Percentiles rank a stretch among this genome's conserved stretches.
Conservation (phyloP, 2,888 invertebrate genomes). For the Danaus chrysippus region DNA sequence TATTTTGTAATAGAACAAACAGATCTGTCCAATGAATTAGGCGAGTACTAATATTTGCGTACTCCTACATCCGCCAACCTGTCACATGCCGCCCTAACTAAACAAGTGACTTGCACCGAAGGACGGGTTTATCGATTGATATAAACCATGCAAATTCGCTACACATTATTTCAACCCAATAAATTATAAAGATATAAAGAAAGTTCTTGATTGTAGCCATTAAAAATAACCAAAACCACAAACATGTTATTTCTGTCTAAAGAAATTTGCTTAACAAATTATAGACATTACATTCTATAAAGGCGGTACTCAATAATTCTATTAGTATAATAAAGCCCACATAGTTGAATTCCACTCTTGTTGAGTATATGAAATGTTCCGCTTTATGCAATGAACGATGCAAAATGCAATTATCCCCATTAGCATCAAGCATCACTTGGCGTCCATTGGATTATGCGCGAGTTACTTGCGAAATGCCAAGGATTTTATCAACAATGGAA, state of each 20-base stretch:
- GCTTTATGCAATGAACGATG: constrained; percentile 24
- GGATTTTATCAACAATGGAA: constrained; percentile 20
- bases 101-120: constrained; percentile 66
- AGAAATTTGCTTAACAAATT: too few species aligned
- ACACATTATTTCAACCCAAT: constrained; percentile 2
- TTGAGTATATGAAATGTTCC: constrained; percentile 23
- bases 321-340: background rate
- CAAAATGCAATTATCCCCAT: constrained; percentile 39
- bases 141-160: constrained; percentile 13
- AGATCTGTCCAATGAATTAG: constrained; percentile 56
- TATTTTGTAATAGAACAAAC: constrained; percentile 65
- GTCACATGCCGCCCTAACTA: constrained; percentile 46
- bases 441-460: constrained; percentile 35
- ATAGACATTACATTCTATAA: too few species aligned
- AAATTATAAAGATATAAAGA: background rate
- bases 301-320: too few species aligned
- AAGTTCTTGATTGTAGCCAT: too few species aligned
- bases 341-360: background rate
- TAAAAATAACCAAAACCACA: too few species aligned
- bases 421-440: constrained; percentile 26
- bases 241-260: too few species aligned
- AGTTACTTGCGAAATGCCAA: constrained; percentile 32
- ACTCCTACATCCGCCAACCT: constrained; percentile 73
- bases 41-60: constrained; percentile 73
- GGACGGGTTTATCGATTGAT: constrained; percentile 31